These are phyloP conservation scores for Sebastes jordani DNA, from an alignment of 2,797 vertebrate genomes.

Conservation along the genomic window DNA sequence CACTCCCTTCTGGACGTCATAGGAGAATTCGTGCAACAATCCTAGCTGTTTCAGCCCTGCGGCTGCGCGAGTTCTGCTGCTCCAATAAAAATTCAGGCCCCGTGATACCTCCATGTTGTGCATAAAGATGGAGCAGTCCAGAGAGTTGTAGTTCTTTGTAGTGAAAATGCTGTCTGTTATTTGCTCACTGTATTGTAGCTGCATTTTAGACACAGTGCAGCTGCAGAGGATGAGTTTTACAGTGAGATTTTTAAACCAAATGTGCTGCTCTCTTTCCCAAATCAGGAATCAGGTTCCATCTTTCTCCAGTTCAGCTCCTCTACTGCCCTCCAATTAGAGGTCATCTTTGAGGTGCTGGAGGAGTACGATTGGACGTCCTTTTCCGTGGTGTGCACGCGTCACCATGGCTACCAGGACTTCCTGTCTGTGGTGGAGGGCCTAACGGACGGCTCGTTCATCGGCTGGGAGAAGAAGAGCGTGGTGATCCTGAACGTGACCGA, in stretches of 20 bases:
- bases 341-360: conserved; percentile 96
- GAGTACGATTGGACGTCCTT: conserved; percentile 97
- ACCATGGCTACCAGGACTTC: conserved; percentile 94
- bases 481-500: conserved; percentile 91
- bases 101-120: conserved; percentile 56
- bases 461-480: conserved; percentile 96
- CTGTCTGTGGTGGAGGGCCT: conserved; percentile 92
- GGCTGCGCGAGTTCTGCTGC: conserved; percentile 60
- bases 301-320: conserved; percentile 96
- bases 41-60: conserved; percentile 66
- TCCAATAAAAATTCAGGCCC: conserved; percentile 66
- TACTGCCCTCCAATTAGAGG: conserved; percentile 92
- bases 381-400: conserved; percentile 91
- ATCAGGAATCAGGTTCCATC: conserved; percentile 94
- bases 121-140: conserved; percentile 60
- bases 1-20: conserved; percentile 63
- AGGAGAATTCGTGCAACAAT: conserved; percentile 66
- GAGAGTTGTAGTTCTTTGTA: conserved; percentile 61
- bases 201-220: conserved; percentile 16
- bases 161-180: conserved; percentile 34
- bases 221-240: conserved; percentile 14
- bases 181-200: conserved; percentile 6
- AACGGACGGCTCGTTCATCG: conserved; percentile 94
- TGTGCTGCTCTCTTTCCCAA: conserved; percentile 68
- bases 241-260: conserved; percentile 51